phyloP scores from a whole-genome alignment of 2,888 invertebrate species.

The Eupsilia transversa region DNA sequence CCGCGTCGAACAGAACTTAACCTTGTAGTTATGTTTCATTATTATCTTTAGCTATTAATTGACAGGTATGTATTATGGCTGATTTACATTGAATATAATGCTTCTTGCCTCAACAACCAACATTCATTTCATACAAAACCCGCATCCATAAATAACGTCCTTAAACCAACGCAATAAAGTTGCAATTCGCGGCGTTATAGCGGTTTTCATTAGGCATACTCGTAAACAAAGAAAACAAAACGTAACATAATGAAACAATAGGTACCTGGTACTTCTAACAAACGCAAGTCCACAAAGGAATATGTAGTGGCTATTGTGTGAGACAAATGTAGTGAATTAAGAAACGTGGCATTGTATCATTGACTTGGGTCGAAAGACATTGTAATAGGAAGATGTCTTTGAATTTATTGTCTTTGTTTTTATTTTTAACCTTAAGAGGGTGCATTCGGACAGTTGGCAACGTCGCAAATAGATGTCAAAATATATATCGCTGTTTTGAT shows the following conservation, averaged over 20 bases:
- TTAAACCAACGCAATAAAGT: constrained; percentile 59
- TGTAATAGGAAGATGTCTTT: not conserved
- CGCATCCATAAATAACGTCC: not conserved
- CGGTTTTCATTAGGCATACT: constrained; percentile 71
- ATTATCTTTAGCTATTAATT: not conserved
- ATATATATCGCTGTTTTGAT: too few species aligned
- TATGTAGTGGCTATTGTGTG: constrained; percentile 40
- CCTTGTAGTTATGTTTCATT: not conserved
- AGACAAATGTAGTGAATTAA: constrained; percentile 56
- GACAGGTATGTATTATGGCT: not conserved
- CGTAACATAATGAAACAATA: constrained; percentile 67
- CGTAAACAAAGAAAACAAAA: constrained; percentile 69
- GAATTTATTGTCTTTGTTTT: not conserved
- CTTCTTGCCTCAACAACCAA: not conserved
- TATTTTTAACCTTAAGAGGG: too few species aligned
- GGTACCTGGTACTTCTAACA: constrained; percentile 53
- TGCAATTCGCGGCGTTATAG: constrained; percentile 59
- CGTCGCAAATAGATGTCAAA: too few species aligned
- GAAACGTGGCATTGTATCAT: constrained; percentile 36
- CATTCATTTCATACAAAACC: constrained; percentile 19
- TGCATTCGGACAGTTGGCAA: too few species aligned
- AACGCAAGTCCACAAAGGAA: constrained; percentile 48
- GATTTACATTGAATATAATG: not conserved
- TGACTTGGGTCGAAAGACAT: constrained; percentile 3
- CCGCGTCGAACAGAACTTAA: not conserved